phyloP scores from a whole-genome alignment of 2,888 invertebrate genomes.

The Heliconius ismenius region DNA sequence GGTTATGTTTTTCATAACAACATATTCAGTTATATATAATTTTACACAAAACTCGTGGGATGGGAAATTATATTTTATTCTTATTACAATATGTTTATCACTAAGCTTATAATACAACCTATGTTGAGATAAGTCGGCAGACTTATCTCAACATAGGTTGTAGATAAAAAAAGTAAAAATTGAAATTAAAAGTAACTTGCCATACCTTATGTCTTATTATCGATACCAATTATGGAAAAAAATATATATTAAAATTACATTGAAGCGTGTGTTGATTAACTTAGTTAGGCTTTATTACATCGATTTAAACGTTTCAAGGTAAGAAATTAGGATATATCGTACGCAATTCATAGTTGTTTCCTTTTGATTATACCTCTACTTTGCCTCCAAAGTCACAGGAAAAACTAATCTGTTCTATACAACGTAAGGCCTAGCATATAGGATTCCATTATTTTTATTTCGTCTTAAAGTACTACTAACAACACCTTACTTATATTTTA shows the following conservation, averaged over 20 bases:
- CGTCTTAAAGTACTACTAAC: background rate
- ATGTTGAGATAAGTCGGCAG: too few species aligned
- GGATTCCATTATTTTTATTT: background rate
- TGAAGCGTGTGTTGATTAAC: too few species aligned
- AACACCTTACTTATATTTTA: background rate
- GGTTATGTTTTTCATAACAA: constrained; percentile 13
- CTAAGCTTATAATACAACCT: background rate
- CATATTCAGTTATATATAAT: background rate
- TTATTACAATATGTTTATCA: background rate
- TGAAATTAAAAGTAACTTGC: background rate
- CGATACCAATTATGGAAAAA: too few species aligned
- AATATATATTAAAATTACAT: too few species aligned
- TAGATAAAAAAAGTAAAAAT: background rate
- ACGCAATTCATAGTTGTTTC: background rate
- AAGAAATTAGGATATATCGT: too few species aligned
- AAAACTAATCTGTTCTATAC: background rate
- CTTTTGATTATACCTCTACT: background rate
- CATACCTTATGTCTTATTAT: too few species aligned
- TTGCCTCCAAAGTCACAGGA: too few species aligned
- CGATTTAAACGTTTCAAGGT: too few species aligned
- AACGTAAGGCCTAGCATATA: background rate
- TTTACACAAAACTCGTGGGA: constrained; percentile 2
- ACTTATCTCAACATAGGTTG: background rate
- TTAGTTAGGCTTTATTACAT: too few species aligned
- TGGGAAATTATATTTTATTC: background rate